Base-by-base conservation (phyloP, 2,888 invertebrate genomes). In the Erynnis tages region DNA sequence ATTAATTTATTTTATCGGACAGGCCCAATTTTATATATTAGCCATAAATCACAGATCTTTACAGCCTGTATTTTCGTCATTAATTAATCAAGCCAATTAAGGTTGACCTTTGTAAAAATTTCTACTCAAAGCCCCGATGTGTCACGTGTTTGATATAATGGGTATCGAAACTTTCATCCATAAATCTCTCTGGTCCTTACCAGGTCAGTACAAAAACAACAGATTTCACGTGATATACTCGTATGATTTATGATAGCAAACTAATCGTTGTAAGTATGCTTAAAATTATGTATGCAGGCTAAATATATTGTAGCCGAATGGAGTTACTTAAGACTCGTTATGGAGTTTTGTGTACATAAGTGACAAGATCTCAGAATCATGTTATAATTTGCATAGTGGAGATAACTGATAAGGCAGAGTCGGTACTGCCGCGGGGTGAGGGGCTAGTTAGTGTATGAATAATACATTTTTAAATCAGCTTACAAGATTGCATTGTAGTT, bases 401-500 rank as follows among this genome's bases (percentile, higher is more conserved):
- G 41, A 50, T 50, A 50, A 34, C 13, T 27, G 43, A 50, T 50
- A 43, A 43, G 34, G 10, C 25, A 25, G 34, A 32, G 44, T 32
- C 14, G 34, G 34, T 35, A 35, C 43, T 10, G 50, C 21, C 41
- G 50, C 45, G 34, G 34, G 43, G 19, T 43, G 35, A 50, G 46
- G 27, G 35, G 27, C 19, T 50, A 37, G 37, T 44, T 45, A 52
- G 27, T 19, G 27, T 30, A 52, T 52, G 37, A 52, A 45, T 52
- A 52, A 52, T 30, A 38, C 52, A 52, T 52, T 52, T 52, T 52
- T 37, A 35, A 52, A 52, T 38, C 44, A 52, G 52, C 44, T 52
- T 43, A 35, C 43, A 50, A 50, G 50, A 50, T 43, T 50, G 34
- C 13, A 50, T 50, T 27, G 35, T 27, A 34, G 34, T 35, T 50